These are phyloP conservation scores for Coendou prehensilis DNA, from an alignment of 2,797 vertebrate species.

Conservation along the genomic window DNA sequence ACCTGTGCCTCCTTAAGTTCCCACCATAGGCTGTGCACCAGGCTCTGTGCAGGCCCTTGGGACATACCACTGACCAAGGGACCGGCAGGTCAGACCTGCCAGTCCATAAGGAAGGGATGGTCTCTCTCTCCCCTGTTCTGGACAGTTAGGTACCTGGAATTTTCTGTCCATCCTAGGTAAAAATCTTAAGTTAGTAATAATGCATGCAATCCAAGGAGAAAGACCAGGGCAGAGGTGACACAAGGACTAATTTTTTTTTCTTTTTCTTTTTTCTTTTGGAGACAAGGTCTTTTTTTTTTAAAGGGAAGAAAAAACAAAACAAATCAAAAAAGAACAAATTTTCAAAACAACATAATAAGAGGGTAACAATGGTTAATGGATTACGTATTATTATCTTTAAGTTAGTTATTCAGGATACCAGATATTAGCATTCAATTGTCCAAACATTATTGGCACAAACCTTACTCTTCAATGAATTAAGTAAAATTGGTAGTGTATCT, in stretches of 20 bases:
- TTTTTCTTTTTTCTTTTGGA: no score
- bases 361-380: no score
- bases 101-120: background rate
- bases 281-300: no score
- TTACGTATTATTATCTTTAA: no score
- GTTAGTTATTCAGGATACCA: no score
- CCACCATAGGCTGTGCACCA: background rate
- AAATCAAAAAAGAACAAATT: no score
- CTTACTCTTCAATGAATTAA: no score
- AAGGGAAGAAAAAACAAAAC: no score
- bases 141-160: background rate
- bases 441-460: no score
- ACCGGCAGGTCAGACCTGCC: background rate
- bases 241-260: background rate
- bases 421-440: no score
- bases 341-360: no score
- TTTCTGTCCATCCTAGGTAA: background rate
- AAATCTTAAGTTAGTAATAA: constrained; percentile 14
- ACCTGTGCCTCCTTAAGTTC: background rate
- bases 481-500: no score
- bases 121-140: background rate
- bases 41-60: background rate
- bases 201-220: background rate
- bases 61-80: background rate
- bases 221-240: background rate